Evolutionary conservation across 2,113 vertebrate genomes (phyloP).

Genomic region (Choloepus hoffmanni): DNA sequence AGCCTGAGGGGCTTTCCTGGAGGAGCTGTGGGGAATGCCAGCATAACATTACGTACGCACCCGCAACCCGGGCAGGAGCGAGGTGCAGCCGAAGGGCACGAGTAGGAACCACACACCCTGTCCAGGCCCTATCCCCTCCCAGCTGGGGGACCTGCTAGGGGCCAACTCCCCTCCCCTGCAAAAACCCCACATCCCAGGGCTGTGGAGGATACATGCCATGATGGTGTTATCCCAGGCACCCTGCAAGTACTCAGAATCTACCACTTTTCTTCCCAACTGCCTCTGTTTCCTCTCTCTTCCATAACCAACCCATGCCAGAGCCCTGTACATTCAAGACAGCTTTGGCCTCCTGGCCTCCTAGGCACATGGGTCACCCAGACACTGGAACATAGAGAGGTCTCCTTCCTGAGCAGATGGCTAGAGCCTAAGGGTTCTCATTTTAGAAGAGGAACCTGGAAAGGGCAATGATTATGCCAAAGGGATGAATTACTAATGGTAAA

Average conservation of each 20-base stretch:
- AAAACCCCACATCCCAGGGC: background rate
- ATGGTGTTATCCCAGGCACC: background rate
- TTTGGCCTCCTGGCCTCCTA: background rate
- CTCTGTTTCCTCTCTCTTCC: background rate
- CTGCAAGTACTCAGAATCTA: background rate
- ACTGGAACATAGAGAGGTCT: background rate
- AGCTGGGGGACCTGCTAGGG: background rate
- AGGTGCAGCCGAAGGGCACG: background rate
- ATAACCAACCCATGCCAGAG: background rate
- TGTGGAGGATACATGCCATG: rapidly evolving
- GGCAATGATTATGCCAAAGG: background rate
- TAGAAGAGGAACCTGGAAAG: conserved; percentile 8
- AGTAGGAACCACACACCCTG: background rate
- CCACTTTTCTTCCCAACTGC: background rate
- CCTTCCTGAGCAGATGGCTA: background rate
- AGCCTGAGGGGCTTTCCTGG: background rate
- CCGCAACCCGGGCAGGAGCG: background rate
- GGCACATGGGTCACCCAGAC: background rate
- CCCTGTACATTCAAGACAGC: background rate
- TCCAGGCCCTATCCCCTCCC: background rate
- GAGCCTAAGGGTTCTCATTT: background rate
- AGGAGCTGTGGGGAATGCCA: background rate
- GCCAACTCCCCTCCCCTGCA: background rate
- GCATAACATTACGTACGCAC: background rate
- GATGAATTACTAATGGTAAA: background rate